Evolutionary conservation across 2,888 invertebrate genomes (phyloP).

Genomic region (Stictocephala bisonia): DNA sequence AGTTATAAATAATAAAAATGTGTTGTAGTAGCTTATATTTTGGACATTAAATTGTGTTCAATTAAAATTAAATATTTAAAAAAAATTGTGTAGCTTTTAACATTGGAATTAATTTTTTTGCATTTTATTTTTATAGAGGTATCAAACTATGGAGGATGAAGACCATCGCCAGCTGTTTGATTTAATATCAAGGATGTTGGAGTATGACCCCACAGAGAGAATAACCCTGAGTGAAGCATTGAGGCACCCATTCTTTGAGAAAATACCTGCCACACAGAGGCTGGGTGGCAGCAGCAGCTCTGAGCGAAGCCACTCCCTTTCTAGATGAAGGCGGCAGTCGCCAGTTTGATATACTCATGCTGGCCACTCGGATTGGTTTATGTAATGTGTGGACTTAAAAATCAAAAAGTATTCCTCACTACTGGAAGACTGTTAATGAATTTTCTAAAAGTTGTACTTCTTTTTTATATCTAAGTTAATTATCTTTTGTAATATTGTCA

Average conservation of each 20-base stretch:
- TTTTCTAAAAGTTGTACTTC: too few relatives aligned
- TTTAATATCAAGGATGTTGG: constrained; percentile 94
- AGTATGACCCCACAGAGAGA: constrained; percentile 94
- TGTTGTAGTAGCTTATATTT: too few relatives aligned
- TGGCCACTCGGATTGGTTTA: constrained; percentile 46
- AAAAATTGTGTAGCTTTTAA: too few relatives aligned
- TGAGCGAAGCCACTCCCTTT: constrained; percentile 74
- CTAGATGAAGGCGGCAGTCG: constrained; percentile 47
- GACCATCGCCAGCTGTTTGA: constrained; percentile 96
- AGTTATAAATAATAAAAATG: too few relatives aligned
- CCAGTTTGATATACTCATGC: constrained; percentile 46
- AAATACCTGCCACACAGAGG: constrained; percentile 82
- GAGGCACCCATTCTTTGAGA: constrained; percentile 92
- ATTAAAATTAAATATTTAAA: too few relatives aligned
- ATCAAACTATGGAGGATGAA: constrained; percentile 86
- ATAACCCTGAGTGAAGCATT: constrained; percentile 90
- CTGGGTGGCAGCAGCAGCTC: constrained; percentile 71
- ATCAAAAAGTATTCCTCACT: too few relatives aligned
- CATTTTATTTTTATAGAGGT: constrained; percentile 77
- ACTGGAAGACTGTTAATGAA: too few relatives aligned
- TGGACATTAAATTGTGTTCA: too few relatives aligned
- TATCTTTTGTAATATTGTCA: too few relatives aligned
- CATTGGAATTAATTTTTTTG: too few relatives aligned
- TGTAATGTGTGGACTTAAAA: too few relatives aligned
- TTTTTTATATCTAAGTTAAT: too few relatives aligned